Percentiles rank a stretch among this genome's conserved stretches.
Evolutionary conservation across 1,140 invertebrate species (phyloP).

Genomic region (Coptotermes formosanus): DNA sequence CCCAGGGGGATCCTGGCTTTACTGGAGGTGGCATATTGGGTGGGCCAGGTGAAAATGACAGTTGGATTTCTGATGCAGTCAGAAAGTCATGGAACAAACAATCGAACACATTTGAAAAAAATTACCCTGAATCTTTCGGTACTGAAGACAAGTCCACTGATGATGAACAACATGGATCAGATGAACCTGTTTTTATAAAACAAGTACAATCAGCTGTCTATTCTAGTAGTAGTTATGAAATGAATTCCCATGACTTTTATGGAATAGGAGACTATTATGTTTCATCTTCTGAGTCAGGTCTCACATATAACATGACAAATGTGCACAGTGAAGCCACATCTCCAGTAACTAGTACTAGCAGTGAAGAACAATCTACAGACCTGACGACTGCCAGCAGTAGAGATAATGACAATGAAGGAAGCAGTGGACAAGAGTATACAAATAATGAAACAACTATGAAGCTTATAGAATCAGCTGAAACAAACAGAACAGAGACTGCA

Average conservation of each 20-base stretch:
- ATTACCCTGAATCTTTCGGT: not conserved
- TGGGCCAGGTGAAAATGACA: not conserved
- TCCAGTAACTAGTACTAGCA: not conserved
- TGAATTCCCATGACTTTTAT: not conserved
- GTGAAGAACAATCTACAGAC: not conserved
- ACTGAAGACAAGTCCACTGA: not conserved
- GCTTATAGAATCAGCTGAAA: not conserved
- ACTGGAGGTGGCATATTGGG: no score
- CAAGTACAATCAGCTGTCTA: not conserved
- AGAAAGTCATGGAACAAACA: not conserved
- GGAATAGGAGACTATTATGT: not conserved
- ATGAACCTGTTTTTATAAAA: not conserved
- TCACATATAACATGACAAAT: not conserved
- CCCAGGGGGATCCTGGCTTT: no score
- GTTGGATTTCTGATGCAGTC: not conserved
- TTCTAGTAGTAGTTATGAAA: not conserved
- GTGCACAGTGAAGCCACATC: not conserved
- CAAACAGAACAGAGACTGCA: not conserved
- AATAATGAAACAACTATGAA: not conserved
- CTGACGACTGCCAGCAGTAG: not conserved
- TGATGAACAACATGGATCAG: not conserved
- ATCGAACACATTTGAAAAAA: not conserved
- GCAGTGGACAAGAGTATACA: not conserved
- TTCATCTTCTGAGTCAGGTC: no score
- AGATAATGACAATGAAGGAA: not conserved